These are phyloP conservation scores for Carassius gibelio DNA, from an alignment of 2,113 vertebrate genomes.

Conservation along the genomic window DNA sequence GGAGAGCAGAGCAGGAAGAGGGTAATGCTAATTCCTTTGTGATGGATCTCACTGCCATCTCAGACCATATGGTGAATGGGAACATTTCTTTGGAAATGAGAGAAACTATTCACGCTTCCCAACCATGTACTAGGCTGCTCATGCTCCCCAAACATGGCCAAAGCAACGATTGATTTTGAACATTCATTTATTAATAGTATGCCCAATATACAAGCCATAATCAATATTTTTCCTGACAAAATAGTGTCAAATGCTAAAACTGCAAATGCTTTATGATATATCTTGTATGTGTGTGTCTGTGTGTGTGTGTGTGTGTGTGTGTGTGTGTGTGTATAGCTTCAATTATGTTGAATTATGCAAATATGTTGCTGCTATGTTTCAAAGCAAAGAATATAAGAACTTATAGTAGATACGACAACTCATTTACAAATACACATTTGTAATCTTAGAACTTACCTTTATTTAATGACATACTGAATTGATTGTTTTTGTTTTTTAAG, in stretches of 20 bases:
- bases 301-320: no score
- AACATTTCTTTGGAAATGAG: slow-evolving; percentile 50
- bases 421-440: background rate
- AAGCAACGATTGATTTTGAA: background rate
- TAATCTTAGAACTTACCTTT: background rate
- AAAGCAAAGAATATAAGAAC: background rate
- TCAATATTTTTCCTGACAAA: no score
- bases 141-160: background rate
- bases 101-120: slow-evolving; percentile 36
- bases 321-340: no score
- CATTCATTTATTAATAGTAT: background rate
- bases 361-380: no score
- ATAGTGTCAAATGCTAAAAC: no score
- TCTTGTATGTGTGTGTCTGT: no score
- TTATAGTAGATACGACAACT: background rate
- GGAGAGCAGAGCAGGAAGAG: slow-evolving; percentile 58
- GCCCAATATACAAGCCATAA: background rate
- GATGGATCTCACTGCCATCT: slow-evolving; percentile 56
- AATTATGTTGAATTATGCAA: no score
- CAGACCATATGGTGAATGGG: slow-evolving; percentile 53
- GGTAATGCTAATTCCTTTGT: slow-evolving; percentile 52
- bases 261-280: no score
- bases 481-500: slow-evolving; percentile 47
- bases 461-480: background rate
- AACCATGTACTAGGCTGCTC: slow-evolving; percentile 20